phyloP scores from a whole-genome alignment of 1,140 invertebrate genomes.

The Drosophila bifasciata region DNA sequence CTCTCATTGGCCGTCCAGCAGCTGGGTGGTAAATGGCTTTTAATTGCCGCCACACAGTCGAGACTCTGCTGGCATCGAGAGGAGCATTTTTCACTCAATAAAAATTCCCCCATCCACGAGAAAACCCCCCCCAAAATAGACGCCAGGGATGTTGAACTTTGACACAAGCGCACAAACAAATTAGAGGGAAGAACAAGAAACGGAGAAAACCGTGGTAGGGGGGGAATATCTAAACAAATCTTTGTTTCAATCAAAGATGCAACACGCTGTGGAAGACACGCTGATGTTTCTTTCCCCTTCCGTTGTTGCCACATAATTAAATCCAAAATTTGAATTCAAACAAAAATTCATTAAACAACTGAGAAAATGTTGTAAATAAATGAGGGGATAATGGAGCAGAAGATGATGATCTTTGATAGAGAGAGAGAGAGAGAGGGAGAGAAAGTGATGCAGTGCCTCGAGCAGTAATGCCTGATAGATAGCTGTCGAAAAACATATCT shows the following conservation, averaged over 20 bases:
- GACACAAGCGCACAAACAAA: slow-evolving; percentile 77
- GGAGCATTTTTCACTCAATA: slow-evolving; percentile 62
- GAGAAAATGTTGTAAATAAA: slow-evolving; percentile 17
- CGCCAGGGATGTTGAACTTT: slow-evolving; percentile 63
- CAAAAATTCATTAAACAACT: slow-evolving; percentile 73
- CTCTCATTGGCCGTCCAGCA: slow-evolving; percentile 36
- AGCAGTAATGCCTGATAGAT: no score
- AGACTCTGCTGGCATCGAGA: slow-evolving; percentile 4
- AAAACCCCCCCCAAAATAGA: slow-evolving; percentile 67
- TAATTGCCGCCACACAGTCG: slow-evolving; percentile 53
- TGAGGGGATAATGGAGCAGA: no score
- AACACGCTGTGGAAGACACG: slow-evolving; percentile 7
- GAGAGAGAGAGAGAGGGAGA: no score
- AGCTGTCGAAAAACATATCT: no score
- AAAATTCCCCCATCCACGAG: no score
- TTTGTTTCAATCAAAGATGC: slow-evolving; percentile 47
- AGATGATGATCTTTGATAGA: no score
- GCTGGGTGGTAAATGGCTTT: slow-evolving; percentile 50
- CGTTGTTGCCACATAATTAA: slow-evolving; percentile 80
- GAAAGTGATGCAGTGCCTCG: no score
- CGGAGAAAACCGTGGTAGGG: no score
- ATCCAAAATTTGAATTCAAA: slow-evolving; percentile 79
- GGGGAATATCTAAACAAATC: slow-evolving; percentile 58
- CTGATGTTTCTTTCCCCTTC: slow-evolving; percentile 22
- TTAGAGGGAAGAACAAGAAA: slow-evolving; percentile 19